Evolutionary conservation across 2,113 vertebrate genomes (phyloP).

Genomic region (Callionymus lyra): DNA sequence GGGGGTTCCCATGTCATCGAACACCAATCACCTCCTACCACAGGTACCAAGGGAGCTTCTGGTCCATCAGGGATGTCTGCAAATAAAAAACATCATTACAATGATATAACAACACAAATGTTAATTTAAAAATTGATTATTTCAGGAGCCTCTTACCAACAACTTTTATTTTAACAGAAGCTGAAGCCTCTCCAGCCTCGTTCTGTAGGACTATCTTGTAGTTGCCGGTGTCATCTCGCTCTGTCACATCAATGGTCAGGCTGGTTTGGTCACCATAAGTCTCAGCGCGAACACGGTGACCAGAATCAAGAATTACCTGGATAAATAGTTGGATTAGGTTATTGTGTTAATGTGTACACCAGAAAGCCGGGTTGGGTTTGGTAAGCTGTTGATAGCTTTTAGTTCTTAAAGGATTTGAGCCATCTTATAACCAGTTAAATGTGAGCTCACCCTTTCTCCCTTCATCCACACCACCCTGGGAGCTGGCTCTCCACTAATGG

Average conservation of each 20-base stretch:
- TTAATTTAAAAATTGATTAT: background rate
- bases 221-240: conserved; percentile 83
- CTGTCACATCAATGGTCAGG: conserved; percentile 86
- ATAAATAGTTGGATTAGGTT: background rate
- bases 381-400: background rate
- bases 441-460: conserved; percentile 80
- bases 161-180: conserved; percentile 86
- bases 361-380: background rate
- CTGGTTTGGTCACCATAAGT: conserved; percentile 83
- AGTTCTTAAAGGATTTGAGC: background rate
- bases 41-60: conserved; percentile 77
- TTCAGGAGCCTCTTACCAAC: conserved; percentile 75
- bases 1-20: conserved; percentile 91
- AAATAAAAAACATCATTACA: no score
- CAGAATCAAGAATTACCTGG: conserved; percentile 83
- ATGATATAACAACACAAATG: no score
- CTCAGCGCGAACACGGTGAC: conserved; percentile 80
- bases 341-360: no score
- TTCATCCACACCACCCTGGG: conserved; percentile 90
- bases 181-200: conserved; percentile 88
- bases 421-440: background rate
- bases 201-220: conserved; percentile 92
- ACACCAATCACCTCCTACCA: conserved; percentile 95
- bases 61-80: conserved; percentile 92
- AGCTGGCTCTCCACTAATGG: conserved; percentile 83